Percentiles rank a stretch among this genome's conserved stretches.
Conservation (phyloP, 2,113 vertebrate species). For the Pterocles gutturalis region DNA sequence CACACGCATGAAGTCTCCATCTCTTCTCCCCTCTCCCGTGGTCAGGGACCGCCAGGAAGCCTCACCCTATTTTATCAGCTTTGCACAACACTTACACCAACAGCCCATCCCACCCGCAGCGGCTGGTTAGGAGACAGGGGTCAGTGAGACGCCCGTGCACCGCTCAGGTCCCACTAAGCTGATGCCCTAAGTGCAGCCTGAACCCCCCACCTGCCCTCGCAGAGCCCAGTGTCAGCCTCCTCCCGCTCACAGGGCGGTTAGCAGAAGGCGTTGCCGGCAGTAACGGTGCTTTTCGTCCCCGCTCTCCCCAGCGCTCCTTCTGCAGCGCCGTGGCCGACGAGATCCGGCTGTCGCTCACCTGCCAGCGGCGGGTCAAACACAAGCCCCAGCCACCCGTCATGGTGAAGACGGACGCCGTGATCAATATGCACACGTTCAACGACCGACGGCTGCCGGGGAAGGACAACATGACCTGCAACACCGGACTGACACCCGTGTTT, state of each 20-base stretch:
- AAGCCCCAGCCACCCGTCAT: conserved; percentile 86
- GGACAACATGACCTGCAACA: conserved; percentile 94
- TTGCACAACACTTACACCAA: not conserved
- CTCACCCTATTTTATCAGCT: not conserved
- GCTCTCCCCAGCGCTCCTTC: conserved; percentile 91
- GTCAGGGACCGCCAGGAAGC: not conserved
- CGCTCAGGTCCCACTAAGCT: not conserved
- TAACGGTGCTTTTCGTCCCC: not conserved
- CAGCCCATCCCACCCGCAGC: not conserved
- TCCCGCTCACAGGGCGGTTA: accelerated
- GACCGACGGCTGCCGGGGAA: conserved; percentile 96
- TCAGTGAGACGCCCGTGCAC: not conserved
- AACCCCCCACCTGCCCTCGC: accelerated
- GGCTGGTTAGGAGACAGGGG: not conserved
- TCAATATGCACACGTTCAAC: conserved; percentile 99
- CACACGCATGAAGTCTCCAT: not conserved
- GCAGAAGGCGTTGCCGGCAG: not conserved
- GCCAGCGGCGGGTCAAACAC: conserved; percentile 95
- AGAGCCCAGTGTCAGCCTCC: not conserved
- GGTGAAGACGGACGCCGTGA: conserved; percentile 94
- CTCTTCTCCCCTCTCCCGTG: not conserved
- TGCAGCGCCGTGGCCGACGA: conserved; percentile 95
- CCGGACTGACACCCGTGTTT: conserved; percentile 91
- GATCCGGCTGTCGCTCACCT: conserved; percentile 96
- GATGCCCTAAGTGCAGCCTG: not conserved